Conservation (phyloP, 2,888 invertebrate genomes). For the Nipponacmea schrenckii region DNA sequence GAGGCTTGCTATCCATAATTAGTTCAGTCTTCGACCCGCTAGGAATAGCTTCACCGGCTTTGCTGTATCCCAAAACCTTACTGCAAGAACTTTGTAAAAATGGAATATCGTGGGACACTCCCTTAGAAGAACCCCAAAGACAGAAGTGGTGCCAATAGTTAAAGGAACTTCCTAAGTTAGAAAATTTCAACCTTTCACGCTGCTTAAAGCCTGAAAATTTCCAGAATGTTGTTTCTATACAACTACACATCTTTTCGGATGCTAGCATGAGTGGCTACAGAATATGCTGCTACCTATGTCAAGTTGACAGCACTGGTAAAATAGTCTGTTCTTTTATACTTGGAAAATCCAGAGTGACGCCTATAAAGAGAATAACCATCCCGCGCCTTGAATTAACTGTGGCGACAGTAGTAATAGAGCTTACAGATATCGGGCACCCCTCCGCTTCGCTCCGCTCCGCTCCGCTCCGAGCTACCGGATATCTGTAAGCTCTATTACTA, state of each 20-base stretch:
- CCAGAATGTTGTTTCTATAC: background rate
- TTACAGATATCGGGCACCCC: too few species aligned
- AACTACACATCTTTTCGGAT: background rate
- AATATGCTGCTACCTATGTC: background rate
- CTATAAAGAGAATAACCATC: background rate
- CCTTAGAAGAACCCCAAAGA: background rate
- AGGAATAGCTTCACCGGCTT: constrained; percentile 5
- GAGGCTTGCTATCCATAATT: constrained; percentile 6
- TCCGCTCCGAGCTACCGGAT: too few species aligned
- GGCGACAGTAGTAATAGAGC: too few species aligned
- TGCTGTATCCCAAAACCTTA: too few species aligned
- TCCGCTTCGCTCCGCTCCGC: too few species aligned
- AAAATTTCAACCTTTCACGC: background rate
- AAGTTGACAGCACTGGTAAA: background rate
- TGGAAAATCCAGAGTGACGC: background rate
- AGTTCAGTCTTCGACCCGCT: constrained; percentile 16
- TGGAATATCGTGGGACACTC: too few species aligned
- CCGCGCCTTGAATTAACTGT: too few species aligned
- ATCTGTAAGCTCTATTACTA: too few species aligned
- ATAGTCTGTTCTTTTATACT: background rate
- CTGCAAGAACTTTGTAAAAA: too few species aligned
- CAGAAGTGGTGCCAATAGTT: background rate
- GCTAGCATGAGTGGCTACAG: background rate
- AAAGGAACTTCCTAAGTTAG: background rate
- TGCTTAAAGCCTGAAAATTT: background rate